Evolutionary conservation across 2,113 vertebrate genomes (phyloP), one percentile per base, ranked within the genome.

Genomic region (Dicerorhinus sumatrensis): DNA sequence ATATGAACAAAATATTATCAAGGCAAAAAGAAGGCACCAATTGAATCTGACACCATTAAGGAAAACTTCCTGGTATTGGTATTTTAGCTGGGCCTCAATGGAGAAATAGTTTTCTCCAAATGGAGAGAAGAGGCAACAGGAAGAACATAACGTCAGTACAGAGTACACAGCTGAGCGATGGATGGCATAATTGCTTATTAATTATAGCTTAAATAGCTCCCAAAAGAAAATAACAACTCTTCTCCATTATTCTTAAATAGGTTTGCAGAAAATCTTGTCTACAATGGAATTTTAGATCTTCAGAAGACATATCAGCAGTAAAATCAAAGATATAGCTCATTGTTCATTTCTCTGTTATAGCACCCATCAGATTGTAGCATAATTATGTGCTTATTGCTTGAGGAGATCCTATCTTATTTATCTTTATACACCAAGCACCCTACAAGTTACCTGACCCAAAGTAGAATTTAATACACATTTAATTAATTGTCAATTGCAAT

Each of bases 81-180:
- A 65, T 77, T 83, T 88, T 60, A 94, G 42, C 51, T 39, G 2
- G 70, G 69, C 7, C 42, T 75, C 60, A 82, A 69, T 62, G 29
- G 25, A 89, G 75, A 46, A 91, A 36, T 17, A 16, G 11, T 72
- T 93, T 72, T 94, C 60, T 88, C 82, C 65, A 89, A 88, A 76
- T 46, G 51, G 31, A 2, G 12, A 79, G 31, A 93, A 60, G n/a
- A 13, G 25, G 62, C 23, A 31, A 27, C 17, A 81, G 23, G 54
- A 89, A 89, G 4, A 86, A 77, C 8, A 81, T 7, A 16, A 12
- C 10, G 39, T 73, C 54, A 72, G n/a, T 48, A 48, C 21, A 63
- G 14, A 48, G 5, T n/a, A 46, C 16, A 89, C 25, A 65, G 33
- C 10, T 79, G 54, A 82, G 25, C 18, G 8, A 51, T 23, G 3